Evolutionary conservation across 2,113 vertebrate species (phyloP).

Genomic region (Neotragus moschatus): DNA sequence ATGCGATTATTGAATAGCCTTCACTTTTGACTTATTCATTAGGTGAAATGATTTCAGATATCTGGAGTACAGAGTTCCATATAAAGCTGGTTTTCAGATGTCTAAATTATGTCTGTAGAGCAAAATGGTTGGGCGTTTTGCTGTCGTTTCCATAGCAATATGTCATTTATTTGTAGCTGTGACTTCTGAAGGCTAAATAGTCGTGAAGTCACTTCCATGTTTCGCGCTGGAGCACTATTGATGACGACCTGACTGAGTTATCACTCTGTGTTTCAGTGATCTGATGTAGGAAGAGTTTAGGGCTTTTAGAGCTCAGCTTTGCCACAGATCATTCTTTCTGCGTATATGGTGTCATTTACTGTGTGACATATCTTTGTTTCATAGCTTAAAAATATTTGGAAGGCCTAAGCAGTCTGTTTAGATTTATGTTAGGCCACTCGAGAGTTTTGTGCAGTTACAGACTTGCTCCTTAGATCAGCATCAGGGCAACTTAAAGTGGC

Average conservation of each 20-base stretch:
- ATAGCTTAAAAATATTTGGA: constrained; percentile 8
- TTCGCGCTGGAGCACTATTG: background rate
- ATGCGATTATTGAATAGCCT: background rate
- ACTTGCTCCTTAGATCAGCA: background rate
- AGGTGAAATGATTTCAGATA: constrained; percentile 30
- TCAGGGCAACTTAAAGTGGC: background rate
- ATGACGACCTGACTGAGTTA: background rate
- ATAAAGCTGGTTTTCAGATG: constrained; percentile 59
- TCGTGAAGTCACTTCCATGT: background rate
- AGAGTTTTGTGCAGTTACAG: background rate
- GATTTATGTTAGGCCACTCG: background rate
- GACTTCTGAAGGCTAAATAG: constrained; percentile 27
- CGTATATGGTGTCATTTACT: constrained; percentile 11
- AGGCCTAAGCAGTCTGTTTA: background rate
- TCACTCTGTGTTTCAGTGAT: background rate
- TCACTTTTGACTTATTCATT: background rate
- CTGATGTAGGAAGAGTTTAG: background rate
- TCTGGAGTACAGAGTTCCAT: constrained; percentile 9
- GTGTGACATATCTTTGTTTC: background rate
- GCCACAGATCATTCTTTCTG: background rate
- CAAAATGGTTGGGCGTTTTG: constrained; percentile 50
- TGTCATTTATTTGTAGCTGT: constrained; percentile 57
- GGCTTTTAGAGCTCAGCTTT: background rate
- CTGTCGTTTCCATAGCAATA: constrained; percentile 57
- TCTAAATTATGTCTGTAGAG: constrained; percentile 54